Conservation (phyloP, 1,140 invertebrate genomes). For the Danaus melanippus region DNA sequence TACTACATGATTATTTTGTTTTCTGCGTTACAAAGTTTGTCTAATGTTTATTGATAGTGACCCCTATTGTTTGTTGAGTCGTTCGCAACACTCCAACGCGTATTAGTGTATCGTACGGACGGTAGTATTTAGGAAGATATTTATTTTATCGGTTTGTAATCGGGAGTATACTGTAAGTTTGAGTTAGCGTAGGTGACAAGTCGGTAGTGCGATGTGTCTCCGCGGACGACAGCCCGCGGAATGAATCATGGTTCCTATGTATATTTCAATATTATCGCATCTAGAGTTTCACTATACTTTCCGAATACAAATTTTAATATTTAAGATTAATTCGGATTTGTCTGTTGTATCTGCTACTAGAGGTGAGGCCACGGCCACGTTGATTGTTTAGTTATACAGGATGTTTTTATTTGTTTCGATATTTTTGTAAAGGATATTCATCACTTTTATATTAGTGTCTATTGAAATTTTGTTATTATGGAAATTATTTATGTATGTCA, state of each 20-base stretch:
- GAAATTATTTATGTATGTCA: constrained; percentile 42
- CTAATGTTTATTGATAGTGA: constrained; percentile 42
- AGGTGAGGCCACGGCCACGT: constrained; percentile 61
- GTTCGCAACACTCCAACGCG: constrained; percentile 44
- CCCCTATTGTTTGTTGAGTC: constrained; percentile 49
- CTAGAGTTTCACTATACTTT: constrained; percentile 72
- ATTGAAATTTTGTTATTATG: constrained; percentile 45
- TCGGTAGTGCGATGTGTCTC: constrained; percentile 67
- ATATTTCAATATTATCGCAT: constrained; percentile 72
- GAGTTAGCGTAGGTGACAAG: constrained; percentile 58
- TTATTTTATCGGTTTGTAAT: constrained; percentile 54
- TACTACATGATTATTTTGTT: constrained; percentile 66
- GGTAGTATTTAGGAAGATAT: constrained; percentile 34
- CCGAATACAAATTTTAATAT: constrained; percentile 72
- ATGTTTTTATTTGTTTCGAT: constrained; percentile 41
- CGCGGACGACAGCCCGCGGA: constrained; percentile 60
- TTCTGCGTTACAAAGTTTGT: constrained; percentile 40
- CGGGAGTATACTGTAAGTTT: constrained; percentile 54
- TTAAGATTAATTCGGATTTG: constrained; percentile 70
- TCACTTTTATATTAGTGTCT: constrained; percentile 41
- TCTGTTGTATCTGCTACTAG: constrained; percentile 66
- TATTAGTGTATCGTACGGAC: constrained; percentile 27
- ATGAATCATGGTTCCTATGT: constrained; percentile 72
- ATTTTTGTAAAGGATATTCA: constrained; percentile 34
- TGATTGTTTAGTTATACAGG: constrained; percentile 55